Conservation (phyloP, 2,113 vertebrate genomes). For the Tetraodon nigroviridis region DNA sequence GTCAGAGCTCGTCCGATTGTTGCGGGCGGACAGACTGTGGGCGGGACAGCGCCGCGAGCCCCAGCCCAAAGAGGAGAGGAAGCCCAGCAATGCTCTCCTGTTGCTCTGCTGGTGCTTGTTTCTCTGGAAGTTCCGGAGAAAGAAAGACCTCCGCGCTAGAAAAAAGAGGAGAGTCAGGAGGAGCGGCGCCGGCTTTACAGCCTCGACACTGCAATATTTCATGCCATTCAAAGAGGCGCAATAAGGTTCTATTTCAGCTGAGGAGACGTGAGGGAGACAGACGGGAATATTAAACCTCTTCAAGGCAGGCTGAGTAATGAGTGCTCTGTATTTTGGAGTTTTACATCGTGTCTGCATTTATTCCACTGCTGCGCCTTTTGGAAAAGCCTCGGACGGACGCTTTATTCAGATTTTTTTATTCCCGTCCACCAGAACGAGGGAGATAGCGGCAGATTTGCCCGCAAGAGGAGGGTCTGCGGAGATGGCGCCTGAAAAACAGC, state of each 20-base stretch:
- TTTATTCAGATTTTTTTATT: too few species aligned
- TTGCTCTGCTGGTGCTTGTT: background rate
- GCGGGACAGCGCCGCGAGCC: background rate
- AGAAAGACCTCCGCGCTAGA: background rate
- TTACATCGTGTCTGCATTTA: background rate
- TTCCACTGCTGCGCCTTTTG: background rate
- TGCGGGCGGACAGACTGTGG: background rate
- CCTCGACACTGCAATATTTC: constrained; percentile 33
- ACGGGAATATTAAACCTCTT: constrained; percentile 21
- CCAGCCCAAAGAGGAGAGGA: background rate
- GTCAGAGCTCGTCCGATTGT: background rate
- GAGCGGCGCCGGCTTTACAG: background rate
- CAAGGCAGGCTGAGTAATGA: constrained; percentile 7
- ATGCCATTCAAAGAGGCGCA: constrained; percentile 16
- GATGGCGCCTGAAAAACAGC: background rate
- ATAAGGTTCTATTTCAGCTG: constrained; percentile 28
- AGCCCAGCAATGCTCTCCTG: background rate
- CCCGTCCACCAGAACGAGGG: background rate
- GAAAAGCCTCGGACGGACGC: background rate
- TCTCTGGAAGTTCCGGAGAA: background rate
- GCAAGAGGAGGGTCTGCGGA: background rate
- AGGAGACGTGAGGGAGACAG: constrained; percentile 27
- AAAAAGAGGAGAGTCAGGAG: constrained; percentile 6
- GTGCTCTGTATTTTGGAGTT: too few species aligned
- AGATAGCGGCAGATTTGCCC: too few species aligned